Conservation (phyloP, 2,888 invertebrate species). For the Hyppa rectilinea region DNA sequence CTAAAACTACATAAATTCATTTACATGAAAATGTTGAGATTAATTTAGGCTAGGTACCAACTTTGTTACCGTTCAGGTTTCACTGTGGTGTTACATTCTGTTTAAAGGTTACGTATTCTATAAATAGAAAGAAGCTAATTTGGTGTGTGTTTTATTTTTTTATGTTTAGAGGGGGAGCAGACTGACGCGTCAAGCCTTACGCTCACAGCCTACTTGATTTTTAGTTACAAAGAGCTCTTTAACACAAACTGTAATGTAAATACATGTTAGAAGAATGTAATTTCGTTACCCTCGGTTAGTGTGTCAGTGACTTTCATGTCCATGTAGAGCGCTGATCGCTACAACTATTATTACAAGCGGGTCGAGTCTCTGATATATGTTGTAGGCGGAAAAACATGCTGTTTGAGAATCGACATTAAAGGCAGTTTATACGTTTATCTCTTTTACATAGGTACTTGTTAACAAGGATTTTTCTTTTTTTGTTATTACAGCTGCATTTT, state of each 20-base stretch:
- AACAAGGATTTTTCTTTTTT: not conserved
- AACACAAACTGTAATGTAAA: not conserved
- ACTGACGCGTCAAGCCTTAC: not conserved
- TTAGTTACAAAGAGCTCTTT: not conserved
- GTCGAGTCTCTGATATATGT: constrained; percentile 20
- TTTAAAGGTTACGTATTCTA: constrained; percentile 23
- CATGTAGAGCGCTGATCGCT: constrained; percentile 26
- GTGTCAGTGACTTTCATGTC: constrained; percentile 21
- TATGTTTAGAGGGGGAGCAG: not conserved
- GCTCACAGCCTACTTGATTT: no score
- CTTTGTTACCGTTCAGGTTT: constrained; percentile 27
- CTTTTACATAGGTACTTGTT: constrained; percentile 19
- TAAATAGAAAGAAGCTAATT: constrained; percentile 17
- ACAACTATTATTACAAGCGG: constrained; percentile 46
- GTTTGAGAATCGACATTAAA: constrained; percentile 16
- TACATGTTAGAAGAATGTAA: constrained; percentile 20
- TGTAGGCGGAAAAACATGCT: constrained; percentile 55
- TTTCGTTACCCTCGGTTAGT: constrained; percentile 13
- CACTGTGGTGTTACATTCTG: constrained; percentile 25
- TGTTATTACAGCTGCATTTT: not conserved
- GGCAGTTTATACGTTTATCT: not conserved
- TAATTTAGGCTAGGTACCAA: constrained; percentile 31
- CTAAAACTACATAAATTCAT: constrained; percentile 55
- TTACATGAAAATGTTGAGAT: constrained; percentile 46
- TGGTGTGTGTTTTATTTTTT: not conserved